Base-by-base conservation (phyloP, 2,888 invertebrate species). In the Cacoxenus indagator region DNA sequence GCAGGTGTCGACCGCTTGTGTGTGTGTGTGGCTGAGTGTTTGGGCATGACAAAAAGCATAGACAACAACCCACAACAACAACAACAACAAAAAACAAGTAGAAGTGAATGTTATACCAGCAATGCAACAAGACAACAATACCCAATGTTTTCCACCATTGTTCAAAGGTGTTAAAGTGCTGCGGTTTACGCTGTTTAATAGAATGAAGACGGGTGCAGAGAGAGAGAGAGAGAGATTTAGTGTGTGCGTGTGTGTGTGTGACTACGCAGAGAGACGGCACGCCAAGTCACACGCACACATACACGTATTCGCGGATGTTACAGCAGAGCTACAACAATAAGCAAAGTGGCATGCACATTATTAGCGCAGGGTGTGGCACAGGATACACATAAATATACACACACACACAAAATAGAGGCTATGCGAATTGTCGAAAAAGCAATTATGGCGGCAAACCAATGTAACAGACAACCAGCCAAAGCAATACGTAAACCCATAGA, bases 161-260 rank as follows among this genome's bases (percentile, higher is more conserved):
- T 37, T 43, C 17, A 61, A 43, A 61, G 43, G 61, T 61, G 61
- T 61, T 43, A 61, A 61, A 61, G 43, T 61, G 61, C n/a, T 24
- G 61, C 43, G 19, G 27, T 57, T 11, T 8, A 24, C 6, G n/a
- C 5, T 4, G 27, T 14, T 27, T 46, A 46, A 9, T 46, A 4
- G 46, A n/a, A n/a, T n/a, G n/a, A n/a, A n/a, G n/a, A n/a, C n/a
- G n/a, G n/a, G n/a, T n/a, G n/a, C n/a, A n/a, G n/a, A n/a, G n/a
- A n/a, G n/a, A n/a, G n/a, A n/a, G n/a, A n/a, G n/a, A n/a, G n/a
- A n/a, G n/a, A n/a, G n/a, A n/a, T n/a, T n/a, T n/a, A n/a, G n/a
- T n/a, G n/a, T n/a, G n/a, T n/a, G n/a, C n/a, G n/a, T n/a, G n/a
- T n/a, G n/a, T n/a, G n/a, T n/a, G n/a, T n/a, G n/a, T n/a, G n/a